Evolutionary conservation across 1,140 invertebrate genomes (phyloP), one percentile per base, ranked within the genome.

Genomic region (Cydia fagiglandana): DNA sequence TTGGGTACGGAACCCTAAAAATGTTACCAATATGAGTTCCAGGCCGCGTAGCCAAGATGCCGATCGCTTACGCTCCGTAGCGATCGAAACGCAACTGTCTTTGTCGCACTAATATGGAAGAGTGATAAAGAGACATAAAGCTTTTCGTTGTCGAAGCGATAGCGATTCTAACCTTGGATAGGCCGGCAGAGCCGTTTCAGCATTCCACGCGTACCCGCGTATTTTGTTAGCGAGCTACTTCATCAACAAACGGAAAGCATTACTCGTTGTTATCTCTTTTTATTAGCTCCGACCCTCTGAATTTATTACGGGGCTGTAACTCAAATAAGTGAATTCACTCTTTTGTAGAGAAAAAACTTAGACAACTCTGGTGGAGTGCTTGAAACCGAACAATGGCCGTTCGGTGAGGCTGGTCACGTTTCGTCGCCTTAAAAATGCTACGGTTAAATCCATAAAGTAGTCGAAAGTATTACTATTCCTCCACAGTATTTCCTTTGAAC

Each of bases 391-490:
- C 90, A 92, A 92, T 90, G 88, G 84, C 4, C 73, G 61, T 79
- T 86, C 80, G 41, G 75, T 77, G 76, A 92, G 89, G 86, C 90
- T 64, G 85, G 86, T 88, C 90, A 92, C 90, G 90, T 91, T 83
- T 87, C 84, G 85, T 87, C 90, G 90, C 90, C 90, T 92, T 92
- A 91, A 92, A 92, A 92, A 90, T 89, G 88, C 86, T 85, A 82
- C 87, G 87, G 85, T 91, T 90, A 90, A 92, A 91, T 89, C 90
- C 85, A 91, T 91, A 91, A 90, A 91, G 88, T 89, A 90, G 86
- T 86, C 83, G 77, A 82, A 84, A 89, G 90, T 89, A 90, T 90
- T 92, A 87, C 88, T 89, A 90, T 90, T 90, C 86, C 80, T 88
- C 81, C 80, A 84, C 85, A 76, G 83, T 84, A 84, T 80, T 90